phyloP scores from a whole-genome alignment of 1,140 invertebrate species.

The Solenopsis fugax region DNA sequence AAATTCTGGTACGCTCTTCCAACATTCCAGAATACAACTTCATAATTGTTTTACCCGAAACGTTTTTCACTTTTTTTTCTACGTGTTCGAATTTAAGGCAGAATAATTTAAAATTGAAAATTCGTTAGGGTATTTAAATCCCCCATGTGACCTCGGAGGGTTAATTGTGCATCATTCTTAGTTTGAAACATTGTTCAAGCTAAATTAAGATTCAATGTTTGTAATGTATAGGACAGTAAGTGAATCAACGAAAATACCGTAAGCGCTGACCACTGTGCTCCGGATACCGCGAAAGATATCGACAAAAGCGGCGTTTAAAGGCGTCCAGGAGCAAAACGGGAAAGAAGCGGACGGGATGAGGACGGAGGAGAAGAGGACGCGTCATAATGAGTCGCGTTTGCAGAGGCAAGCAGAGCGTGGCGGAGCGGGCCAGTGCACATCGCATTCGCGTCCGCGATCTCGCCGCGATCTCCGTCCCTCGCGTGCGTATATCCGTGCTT shows the following conservation, averaged over 20 bases:
- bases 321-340: background rate
- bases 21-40: too few species aligned
- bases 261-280: background rate
- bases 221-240: background rate
- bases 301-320: conserved; percentile 18
- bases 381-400: conserved; percentile 83
- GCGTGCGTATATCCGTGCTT: background rate
- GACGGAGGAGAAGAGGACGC: conserved; percentile 63
- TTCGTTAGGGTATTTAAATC: too few species aligned
- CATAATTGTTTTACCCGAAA: too few species aligned
- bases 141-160: background rate
- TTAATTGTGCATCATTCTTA: background rate
- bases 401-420: conserved; percentile 84
- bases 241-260: background rate
- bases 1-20: too few species aligned
- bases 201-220: background rate
- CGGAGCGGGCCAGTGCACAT: conserved; percentile 84
- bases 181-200: background rate
- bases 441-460: conserved; percentile 81
- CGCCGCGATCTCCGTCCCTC: conserved; percentile 63
- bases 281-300: background rate
- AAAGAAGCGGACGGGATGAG: background rate
- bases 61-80: too few species aligned
- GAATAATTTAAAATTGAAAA: too few species aligned
- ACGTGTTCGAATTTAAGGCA: too few species aligned